A percentile compares a stretch with the other conserved stretches of the same genome.
phyloP scores from a whole-genome alignment of 2,888 invertebrate species.

The Campopleginae sp. region DNA sequence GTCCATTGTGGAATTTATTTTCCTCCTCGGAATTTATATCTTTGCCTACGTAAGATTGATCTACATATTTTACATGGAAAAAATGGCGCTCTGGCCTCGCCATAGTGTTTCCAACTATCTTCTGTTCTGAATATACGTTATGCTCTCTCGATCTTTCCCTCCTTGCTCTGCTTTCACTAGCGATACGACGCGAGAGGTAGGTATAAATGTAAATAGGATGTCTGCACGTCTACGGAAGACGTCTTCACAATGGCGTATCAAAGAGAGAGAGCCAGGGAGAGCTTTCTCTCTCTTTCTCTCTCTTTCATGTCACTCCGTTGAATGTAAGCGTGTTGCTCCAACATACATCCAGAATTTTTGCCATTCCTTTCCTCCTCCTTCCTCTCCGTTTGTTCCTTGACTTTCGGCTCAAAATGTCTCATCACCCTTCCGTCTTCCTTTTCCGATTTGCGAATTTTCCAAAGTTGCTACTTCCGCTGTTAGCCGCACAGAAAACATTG shows the following conservation, averaged over 20 bases:
- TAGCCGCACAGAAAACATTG: not conserved
- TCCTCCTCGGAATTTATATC: not conserved
- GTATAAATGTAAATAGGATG: slow-evolving; percentile 82
- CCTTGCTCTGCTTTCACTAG: slow-evolving; percentile 65
- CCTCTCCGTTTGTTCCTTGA: slow-evolving; percentile 62
- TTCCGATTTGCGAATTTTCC: slow-evolving; percentile 51
- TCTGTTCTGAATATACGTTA: slow-evolving; percentile 22
- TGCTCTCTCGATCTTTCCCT: slow-evolving; percentile 57
- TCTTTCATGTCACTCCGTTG: slow-evolving; percentile 67
- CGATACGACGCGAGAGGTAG: slow-evolving; percentile 76
- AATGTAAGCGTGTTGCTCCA: slow-evolving; percentile 22
- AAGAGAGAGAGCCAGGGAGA: slow-evolving; percentile 67
- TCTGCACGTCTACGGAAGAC: slow-evolving; percentile 78
- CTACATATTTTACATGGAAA: not conserved
- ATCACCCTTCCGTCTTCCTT: slow-evolving; percentile 42
- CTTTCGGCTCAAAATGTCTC: slow-evolving; percentile 39
- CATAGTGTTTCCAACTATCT: not conserved
- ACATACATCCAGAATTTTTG: slow-evolving; percentile 23
- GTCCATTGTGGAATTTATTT: slow-evolving; percentile 5
- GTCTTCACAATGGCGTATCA: slow-evolving; percentile 78
- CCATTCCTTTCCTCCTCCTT: slow-evolving; percentile 60
- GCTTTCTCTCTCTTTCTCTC: slow-evolving; percentile 32
- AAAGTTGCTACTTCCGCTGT: slow-evolving; percentile 11
- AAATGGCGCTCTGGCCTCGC: slow-evolving; percentile 4
- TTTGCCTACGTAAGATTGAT: slow-evolving; percentile 6